These are phyloP conservation scores for Cylas formicarius DNA, from an alignment of 1,140 invertebrate genomes.

Conservation along the genomic window DNA sequence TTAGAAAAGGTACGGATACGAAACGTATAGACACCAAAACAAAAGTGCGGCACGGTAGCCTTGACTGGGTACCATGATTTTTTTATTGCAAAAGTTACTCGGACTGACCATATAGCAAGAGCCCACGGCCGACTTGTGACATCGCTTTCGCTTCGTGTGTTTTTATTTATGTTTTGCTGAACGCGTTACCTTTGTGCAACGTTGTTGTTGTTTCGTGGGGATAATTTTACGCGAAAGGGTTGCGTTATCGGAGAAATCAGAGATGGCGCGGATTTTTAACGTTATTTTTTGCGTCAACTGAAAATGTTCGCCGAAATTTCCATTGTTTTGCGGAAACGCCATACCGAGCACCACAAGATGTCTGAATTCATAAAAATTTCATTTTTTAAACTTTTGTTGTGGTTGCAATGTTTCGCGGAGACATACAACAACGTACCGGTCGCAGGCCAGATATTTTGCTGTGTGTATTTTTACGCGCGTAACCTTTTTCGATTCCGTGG, in stretches of 20 bases:
- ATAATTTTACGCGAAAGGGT: background rate
- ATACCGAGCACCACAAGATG: background rate
- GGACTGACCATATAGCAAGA: no score
- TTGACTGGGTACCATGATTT: no score
- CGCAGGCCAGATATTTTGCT: background rate
- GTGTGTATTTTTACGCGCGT: background rate
- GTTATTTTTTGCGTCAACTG: background rate
- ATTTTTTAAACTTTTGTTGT: no score
- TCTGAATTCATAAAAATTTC: background rate
- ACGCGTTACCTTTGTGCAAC: background rate
- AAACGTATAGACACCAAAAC: no score
- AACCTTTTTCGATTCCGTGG: background rate
- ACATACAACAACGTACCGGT: background rate
- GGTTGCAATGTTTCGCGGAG: background rate
- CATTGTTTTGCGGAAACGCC: background rate
- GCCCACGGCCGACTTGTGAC: background rate
- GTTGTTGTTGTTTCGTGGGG: background rate
- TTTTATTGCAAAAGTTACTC: no score
- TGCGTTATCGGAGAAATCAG: slow-evolving; percentile 1
- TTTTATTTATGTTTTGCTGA: background rate
- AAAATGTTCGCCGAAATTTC: slow-evolving; percentile 1
- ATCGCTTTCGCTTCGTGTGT: slow-evolving; percentile 7
- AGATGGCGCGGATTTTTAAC: no score
- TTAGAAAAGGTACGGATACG: slow-evolving; percentile 21
- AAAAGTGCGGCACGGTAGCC: no score